A percentile compares a stretch with the other conserved stretches of the same genome.
phyloP scores from a whole-genome alignment of 2,113 vertebrate species.

The Polypterus bichir region DNA sequence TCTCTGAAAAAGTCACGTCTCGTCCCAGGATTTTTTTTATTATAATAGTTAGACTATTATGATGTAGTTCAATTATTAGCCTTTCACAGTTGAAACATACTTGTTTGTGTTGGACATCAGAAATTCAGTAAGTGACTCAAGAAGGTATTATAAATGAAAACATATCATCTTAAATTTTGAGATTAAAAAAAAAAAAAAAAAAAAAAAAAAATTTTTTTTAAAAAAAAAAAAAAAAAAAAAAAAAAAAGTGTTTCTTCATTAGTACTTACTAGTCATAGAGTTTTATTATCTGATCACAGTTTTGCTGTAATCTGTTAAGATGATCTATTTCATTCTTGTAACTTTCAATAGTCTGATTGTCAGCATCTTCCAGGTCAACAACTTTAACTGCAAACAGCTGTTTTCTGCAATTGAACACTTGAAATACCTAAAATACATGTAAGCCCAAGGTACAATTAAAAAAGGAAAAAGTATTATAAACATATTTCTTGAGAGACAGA shows the following conservation, averaged over 20 bases:
- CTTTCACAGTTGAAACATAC: too few species aligned
- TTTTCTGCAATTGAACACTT: constrained; percentile 82
- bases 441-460: neutral
- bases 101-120: too few species aligned
- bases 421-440: constrained; percentile 64
- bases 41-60: too few species aligned
- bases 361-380: constrained; percentile 82
- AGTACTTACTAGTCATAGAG: constrained; percentile 84
- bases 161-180: neutral
- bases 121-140: too few species aligned
- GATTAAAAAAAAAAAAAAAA: constrained; percentile 24
- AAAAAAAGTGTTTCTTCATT: constrained; percentile 11
- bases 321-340: constrained; percentile 95
- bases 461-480: neutral
- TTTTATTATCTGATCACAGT: constrained; percentile 89
- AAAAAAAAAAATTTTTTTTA: constrained; percentile 21
- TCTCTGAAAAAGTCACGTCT: too few species aligned
- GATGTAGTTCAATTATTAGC: too few species aligned
- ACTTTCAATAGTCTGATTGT: constrained; percentile 74
- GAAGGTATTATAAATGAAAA: too few species aligned
- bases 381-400: constrained; percentile 87
- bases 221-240: constrained; percentile 28
- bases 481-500: neutral
- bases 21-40: too few species aligned
- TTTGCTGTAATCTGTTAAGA: constrained; percentile 80